Evolutionary conservation across 2,113 vertebrate species (phyloP), one percentile per base, ranked within the genome.

Genomic region (Lepisosteus oculatus): DNA sequence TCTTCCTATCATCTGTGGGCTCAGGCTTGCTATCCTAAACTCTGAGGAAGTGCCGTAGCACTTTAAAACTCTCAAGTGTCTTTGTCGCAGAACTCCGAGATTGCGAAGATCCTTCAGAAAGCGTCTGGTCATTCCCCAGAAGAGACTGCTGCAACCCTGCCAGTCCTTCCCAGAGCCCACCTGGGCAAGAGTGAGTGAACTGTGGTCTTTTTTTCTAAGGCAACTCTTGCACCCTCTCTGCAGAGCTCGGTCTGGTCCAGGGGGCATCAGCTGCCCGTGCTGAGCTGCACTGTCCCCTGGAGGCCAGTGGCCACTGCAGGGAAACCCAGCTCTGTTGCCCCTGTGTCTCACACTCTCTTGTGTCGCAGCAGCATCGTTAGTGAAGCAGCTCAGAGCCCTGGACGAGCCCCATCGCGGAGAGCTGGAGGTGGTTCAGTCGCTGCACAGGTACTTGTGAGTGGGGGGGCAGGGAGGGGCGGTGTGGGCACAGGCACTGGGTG

Each of bases 21-120:
- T 29, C 29, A 29, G 29, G 29, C 29, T 29, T 29, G 29, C 29
- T 29, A 29, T 1, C 1, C 29, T 29, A 29, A 29, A 29, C 29
- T 29, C 29, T 29, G 29, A 29, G 29, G 29, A 29, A 29, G 29
- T 29, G 29, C 29, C 29, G 29, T 29, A 0, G 1, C 29, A 29
- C 3, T 66, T 11, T 59, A 4, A 13, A 5, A 15, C 6, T 43
- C 13, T 13, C 14, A 6, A 5, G 12, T 54, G 45, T 65, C 11
- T 62, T 47, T 71, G 62, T 69, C 71, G 62, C 84, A 99, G 97
- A 96, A 95, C 81, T 92, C 92, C 6, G 94, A 91, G 80, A 95
- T 97, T 81, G 84, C 93, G 74, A 92, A 93, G 80, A 84, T 94
- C 70, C 86, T 98, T 70, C 93, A 96, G 84, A 90, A 90, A 43